phyloP scores from a whole-genome alignment of 2,113 vertebrate genomes.

The Notothenia coriiceps region DNA sequence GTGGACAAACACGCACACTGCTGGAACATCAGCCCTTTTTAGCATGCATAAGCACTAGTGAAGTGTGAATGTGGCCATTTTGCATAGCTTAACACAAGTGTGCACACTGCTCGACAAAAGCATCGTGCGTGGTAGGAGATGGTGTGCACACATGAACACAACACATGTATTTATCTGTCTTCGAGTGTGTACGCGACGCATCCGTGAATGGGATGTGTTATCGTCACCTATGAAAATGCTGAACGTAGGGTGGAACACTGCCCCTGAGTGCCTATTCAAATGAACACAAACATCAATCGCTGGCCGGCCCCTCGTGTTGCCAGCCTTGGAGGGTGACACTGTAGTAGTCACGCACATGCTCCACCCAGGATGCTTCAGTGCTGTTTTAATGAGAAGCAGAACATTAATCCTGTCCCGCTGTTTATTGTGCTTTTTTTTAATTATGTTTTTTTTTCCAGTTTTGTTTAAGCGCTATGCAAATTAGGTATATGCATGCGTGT shows the following conservation, averaged over 20 bases:
- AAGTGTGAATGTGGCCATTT: slow-evolving; percentile 58
- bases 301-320: slow-evolving; percentile 60
- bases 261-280: slow-evolving; percentile 80
- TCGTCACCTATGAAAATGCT: slow-evolving; percentile 62
- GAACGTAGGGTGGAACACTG: slow-evolving; percentile 54
- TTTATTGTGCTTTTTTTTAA: slow-evolving; percentile 65
- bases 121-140: slow-evolving; percentile 33
- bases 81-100: slow-evolving; percentile 70
- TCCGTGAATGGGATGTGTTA: slow-evolving; percentile 45
- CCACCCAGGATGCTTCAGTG: slow-evolving; percentile 70
- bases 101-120: slow-evolving; percentile 41
- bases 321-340: slow-evolving; percentile 70
- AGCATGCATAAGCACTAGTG: slow-evolving; percentile 66
- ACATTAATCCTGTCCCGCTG: slow-evolving; percentile 71
- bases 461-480: slow-evolving; percentile 76
- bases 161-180: slow-evolving; percentile 37
- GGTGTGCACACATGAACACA: slow-evolving; percentile 4
- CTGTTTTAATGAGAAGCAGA: slow-evolving; percentile 68
- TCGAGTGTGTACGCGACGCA: slow-evolving; percentile 40
- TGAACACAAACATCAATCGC: slow-evolving; percentile 77
- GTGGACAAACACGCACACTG: slow-evolving; percentile 39
- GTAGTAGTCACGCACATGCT: slow-evolving; percentile 69
- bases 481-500: slow-evolving; percentile 52
- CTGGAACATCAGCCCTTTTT: slow-evolving; percentile 53
- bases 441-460: slow-evolving; percentile 64